A percentile compares a stretch with the other conserved stretches of the same genome.
These are phyloP conservation scores for Drosophila malerkotliana DNA, from an alignment of 1,140 invertebrate species.

Conservation along the genomic window DNA sequence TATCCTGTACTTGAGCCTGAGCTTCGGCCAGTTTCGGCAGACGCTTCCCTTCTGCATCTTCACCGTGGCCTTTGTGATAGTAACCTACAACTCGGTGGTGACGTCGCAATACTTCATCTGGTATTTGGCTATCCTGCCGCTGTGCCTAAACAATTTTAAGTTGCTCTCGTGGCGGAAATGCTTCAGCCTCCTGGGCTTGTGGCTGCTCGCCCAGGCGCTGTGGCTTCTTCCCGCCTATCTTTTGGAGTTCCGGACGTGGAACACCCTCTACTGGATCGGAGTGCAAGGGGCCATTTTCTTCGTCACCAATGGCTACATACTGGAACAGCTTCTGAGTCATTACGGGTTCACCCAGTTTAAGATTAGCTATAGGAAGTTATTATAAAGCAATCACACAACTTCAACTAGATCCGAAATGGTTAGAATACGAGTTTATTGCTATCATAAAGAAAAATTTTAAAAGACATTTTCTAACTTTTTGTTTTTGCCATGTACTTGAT, in stretches of 20 bases:
- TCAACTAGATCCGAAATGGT: conserved; percentile 8
- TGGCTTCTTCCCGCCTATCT: conserved; percentile 97
- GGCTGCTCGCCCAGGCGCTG: conserved; percentile 91
- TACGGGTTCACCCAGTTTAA: conserved; percentile 84
- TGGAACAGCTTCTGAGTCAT: conserved; percentile 87
- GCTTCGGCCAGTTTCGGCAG: conserved; percentile 87
- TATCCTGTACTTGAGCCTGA: conserved; percentile 89
- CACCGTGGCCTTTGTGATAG: conserved; percentile 93
- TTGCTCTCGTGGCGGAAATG: conserved; percentile 85
- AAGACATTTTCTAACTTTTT: conserved; percentile 8
- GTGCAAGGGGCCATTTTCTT: conserved; percentile 91
- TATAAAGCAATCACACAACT: conserved; percentile 37
- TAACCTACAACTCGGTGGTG: conserved; percentile 97
- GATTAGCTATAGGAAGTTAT: conserved; percentile 62
- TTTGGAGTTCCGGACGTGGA: conserved; percentile 94
- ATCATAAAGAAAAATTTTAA: conserved; percentile 11
- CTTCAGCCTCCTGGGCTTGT: conserved; percentile 85
- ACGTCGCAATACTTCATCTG: conserved; percentile 99
- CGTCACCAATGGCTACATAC: conserved; percentile 89
- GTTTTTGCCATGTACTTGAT: conserved; percentile 29
- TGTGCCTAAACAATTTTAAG: conserved; percentile 89
- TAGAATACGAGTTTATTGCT: conserved; percentile 2
- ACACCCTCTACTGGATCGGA: conserved; percentile 93
- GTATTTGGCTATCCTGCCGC: conserved; percentile 95
- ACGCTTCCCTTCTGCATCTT: conserved; percentile 94